phyloP scores from a whole-genome alignment of 2,888 invertebrate genomes.

The Apodemia zela region DNA sequence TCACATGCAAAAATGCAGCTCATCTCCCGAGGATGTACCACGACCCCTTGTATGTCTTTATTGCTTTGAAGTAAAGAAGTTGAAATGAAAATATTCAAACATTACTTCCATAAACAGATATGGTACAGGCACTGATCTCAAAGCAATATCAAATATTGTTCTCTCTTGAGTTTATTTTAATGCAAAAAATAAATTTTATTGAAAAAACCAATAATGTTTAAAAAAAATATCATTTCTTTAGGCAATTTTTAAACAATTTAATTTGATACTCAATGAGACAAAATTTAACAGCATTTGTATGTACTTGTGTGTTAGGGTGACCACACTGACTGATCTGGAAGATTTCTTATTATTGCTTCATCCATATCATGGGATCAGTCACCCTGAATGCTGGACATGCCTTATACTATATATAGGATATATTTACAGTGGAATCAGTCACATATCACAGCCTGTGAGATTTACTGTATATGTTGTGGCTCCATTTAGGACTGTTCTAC shows the following conservation, averaged over 20 bases:
- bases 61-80: too few relatives aligned
- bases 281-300: slow-evolving; percentile 13
- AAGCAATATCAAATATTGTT: too few relatives aligned
- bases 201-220: too few relatives aligned
- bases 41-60: too few relatives aligned
- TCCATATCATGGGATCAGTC: slow-evolving; percentile 18
- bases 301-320: slow-evolving; percentile 6
- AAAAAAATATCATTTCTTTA: too few relatives aligned
- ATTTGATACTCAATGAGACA: background rate
- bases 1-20: too few relatives aligned
- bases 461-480: slow-evolving; percentile 36
- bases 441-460: slow-evolving; percentile 48
- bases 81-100: too few relatives aligned
- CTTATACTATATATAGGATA: slow-evolving; percentile 37
- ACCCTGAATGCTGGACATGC: slow-evolving; percentile 21
- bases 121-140: too few relatives aligned
- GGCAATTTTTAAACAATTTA: background rate
- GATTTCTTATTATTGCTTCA: background rate
- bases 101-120: too few relatives aligned
- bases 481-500: slow-evolving; percentile 37
- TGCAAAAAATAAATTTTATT: too few relatives aligned
- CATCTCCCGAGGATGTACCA: too few relatives aligned
- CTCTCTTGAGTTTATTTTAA: too few relatives aligned
- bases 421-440: slow-evolving; percentile 48
- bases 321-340: background rate